Conservation (phyloP, 2,113 vertebrate genomes). For the Hipposideros armiger region DNA sequence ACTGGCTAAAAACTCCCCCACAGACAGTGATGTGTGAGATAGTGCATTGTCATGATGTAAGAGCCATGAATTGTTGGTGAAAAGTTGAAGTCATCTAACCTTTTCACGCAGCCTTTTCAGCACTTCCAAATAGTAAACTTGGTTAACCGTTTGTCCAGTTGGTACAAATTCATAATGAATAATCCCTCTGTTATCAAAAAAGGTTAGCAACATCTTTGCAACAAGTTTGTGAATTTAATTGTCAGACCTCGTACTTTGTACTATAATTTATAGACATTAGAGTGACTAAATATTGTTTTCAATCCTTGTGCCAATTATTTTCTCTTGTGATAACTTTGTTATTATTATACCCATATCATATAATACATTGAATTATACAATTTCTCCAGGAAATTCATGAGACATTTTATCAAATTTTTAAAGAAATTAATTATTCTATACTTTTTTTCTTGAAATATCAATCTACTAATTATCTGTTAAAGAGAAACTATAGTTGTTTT, state of each 20-base stretch:
- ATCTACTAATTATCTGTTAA: neutral
- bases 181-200: too few relatives aligned
- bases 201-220: too few relatives aligned
- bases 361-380: neutral
- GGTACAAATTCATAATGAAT: too few relatives aligned
- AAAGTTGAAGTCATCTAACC: too few relatives aligned
- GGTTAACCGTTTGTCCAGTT: too few relatives aligned
- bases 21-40: too few relatives aligned
- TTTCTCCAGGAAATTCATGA: neutral
- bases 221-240: too few relatives aligned
- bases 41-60: too few relatives aligned
- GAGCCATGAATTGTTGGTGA: too few relatives aligned
- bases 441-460: neutral
- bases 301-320: neutral
- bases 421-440: constrained; percentile 8
- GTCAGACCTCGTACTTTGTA: neutral
- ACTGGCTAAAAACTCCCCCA: too few relatives aligned
- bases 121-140: too few relatives aligned
- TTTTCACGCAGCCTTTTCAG: too few relatives aligned
- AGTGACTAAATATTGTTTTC: neutral
- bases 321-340: neutral
- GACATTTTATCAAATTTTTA: neutral
- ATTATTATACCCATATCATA: neutral
- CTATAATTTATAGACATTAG: neutral
- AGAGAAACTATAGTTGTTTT: constrained; percentile 2